These are phyloP conservation scores for Erinaceus europaeus DNA, from an alignment of 2,113 vertebrate species.

Conservation along the genomic window DNA sequence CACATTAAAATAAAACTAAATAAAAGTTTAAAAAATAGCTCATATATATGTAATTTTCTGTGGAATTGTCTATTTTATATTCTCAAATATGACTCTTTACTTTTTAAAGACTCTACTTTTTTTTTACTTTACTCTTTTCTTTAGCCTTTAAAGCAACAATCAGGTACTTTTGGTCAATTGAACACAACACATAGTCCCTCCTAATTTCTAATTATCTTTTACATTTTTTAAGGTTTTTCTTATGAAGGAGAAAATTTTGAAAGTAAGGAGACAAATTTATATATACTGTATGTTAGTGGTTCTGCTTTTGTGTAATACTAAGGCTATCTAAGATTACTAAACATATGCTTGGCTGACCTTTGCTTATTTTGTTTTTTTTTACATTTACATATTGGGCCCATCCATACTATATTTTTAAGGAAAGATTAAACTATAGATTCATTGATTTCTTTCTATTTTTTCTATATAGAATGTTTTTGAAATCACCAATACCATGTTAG, in stretches of 20 bases:
- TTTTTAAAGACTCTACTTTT: too few species aligned
- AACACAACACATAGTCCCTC: too few species aligned
- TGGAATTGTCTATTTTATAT: neutral
- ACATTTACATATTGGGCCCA: neutral
- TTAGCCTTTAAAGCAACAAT: too few species aligned
- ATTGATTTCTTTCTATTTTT: neutral
- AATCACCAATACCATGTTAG: slow-evolving; percentile 36
- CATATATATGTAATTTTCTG: neutral
- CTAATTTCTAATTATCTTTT: too few species aligned
- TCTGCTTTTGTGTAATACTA: neutral
- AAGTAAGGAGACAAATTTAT: neutral
- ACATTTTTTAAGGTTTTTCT: slow-evolving; percentile 2
- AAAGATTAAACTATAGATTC: neutral
- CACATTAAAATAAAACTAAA: too few species aligned
- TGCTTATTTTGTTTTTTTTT: neutral
- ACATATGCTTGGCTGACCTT: neutral
- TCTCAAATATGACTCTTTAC: too few species aligned
- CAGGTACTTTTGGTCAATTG: too few species aligned
- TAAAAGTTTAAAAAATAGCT: too few species aligned
- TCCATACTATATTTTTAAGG: neutral
- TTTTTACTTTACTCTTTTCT: too few species aligned
- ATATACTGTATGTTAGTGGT: neutral
- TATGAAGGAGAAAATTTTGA: neutral
- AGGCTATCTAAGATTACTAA: neutral
- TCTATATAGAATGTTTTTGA: slow-evolving; percentile 35